These are phyloP conservation scores for Siniperca chuatsi DNA, from an alignment of 2,113 vertebrate species.

Conservation along the genomic window DNA sequence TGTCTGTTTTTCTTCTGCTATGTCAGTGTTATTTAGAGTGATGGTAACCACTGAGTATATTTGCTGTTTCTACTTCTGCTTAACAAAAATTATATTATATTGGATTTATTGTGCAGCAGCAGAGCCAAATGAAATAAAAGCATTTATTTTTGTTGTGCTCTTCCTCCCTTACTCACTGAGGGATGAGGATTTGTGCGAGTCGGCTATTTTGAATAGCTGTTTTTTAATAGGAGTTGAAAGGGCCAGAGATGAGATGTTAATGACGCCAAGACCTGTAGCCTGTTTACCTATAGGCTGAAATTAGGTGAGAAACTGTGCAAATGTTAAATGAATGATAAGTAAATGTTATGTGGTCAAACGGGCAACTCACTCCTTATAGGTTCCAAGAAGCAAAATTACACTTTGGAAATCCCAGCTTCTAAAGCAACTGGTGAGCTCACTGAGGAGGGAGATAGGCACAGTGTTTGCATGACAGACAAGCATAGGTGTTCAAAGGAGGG, in stretches of 20 bases:
- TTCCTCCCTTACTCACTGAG: not conserved
- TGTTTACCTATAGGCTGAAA: slow-evolving; percentile 34
- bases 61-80: slow-evolving; percentile 58
- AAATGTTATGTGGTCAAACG: slow-evolving; percentile 51
- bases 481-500: slow-evolving; percentile 49
- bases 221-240: slow-evolving; percentile 18
- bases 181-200: not conserved
- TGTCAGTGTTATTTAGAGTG: slow-evolving; percentile 68
- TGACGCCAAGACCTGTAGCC: not conserved
- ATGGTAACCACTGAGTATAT: slow-evolving; percentile 66
- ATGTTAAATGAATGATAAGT: slow-evolving; percentile 49
- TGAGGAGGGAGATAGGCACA: slow-evolving; percentile 27
- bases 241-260: not conserved
- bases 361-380: not conserved
- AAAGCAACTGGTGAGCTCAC: not conserved
- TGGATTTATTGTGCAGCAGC: slow-evolving; percentile 29
- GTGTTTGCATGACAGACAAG: slow-evolving; percentile 51
- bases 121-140: slow-evolving; percentile 51
- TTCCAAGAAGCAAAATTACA: slow-evolving; percentile 22
- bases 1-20: slow-evolving; percentile 72
- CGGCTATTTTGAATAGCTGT: not conserved
- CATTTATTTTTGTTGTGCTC: slow-evolving; percentile 1
- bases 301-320: slow-evolving; percentile 33
- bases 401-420: not conserved
- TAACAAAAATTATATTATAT: slow-evolving; percentile 49